A percentile compares a stretch with the other conserved stretches of the same genome.
phyloP scores from a whole-genome alignment of 2,888 invertebrate genomes.

The Andricus curvator region DNA sequence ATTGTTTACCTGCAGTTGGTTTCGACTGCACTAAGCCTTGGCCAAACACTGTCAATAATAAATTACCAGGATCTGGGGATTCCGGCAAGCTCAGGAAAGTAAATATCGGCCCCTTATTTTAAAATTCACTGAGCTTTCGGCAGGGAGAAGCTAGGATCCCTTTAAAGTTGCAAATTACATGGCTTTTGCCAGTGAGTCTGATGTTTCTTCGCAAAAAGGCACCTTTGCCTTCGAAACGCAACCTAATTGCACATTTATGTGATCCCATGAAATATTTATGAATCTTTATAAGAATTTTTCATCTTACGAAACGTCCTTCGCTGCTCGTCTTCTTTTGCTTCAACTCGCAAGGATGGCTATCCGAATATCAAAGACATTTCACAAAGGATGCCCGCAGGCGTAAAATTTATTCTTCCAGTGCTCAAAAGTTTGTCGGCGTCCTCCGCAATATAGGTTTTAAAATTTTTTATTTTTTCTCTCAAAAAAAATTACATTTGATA shows the following conservation, averaged over 20 bases:
- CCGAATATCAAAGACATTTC: constrained; percentile 46
- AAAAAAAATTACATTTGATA: background rate
- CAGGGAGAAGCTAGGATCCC: constrained; percentile 33
- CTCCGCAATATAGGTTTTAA: constrained; percentile 24
- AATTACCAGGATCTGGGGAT: constrained; percentile 37
- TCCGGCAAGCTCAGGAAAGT: constrained; percentile 24
- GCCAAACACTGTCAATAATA: constrained; percentile 36
- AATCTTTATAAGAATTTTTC: constrained; percentile 65
- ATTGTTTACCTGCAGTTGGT: background rate
- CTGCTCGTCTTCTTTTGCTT: background rate
- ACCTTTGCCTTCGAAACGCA: constrained; percentile 45
- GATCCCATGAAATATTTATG: constrained; percentile 67
- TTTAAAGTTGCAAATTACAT: constrained; percentile 39
- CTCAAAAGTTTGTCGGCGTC: constrained; percentile 29
- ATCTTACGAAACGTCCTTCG: constrained; percentile 45
- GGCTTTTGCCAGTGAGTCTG: constrained; percentile 25
- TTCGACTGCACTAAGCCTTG: constrained; percentile 2
- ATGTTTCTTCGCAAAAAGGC: constrained; percentile 23
- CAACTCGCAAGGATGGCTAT: constrained; percentile 27
- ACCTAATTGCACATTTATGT: constrained; percentile 64
- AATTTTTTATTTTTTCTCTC: background rate
- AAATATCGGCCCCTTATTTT: constrained; percentile 40
- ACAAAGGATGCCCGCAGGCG: constrained; percentile 38
- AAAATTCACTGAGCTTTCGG: constrained; percentile 40
- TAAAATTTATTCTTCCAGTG: constrained; percentile 43